Conservation (phyloP, 2,888 invertebrate species). For the Mongoloraphidia duomilia region DNA sequence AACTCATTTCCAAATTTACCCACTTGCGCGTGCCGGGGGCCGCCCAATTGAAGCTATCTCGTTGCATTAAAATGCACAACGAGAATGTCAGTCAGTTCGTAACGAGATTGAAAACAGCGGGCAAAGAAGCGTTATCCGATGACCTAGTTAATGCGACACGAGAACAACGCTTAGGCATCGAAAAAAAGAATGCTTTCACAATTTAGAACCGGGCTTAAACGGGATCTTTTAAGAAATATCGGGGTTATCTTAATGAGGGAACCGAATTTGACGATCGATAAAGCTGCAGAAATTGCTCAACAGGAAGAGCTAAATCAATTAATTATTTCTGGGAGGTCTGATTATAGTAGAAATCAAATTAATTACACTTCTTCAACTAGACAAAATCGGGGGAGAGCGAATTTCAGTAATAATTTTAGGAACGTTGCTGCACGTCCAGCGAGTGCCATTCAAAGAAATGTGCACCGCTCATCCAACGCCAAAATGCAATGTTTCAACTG, state of each 20-base stretch:
- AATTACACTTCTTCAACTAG: no score
- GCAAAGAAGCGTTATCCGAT: neutral
- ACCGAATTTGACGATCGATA: neutral
- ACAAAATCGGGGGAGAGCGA: no score
- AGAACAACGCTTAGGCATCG: neutral
- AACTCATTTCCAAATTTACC: neutral
- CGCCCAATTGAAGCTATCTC: neutral
- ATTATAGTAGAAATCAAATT: no score
- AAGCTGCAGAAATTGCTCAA: neutral
- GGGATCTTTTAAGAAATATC: neutral
- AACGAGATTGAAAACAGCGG: neutral
- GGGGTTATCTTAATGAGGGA: neutral
- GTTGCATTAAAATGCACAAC: neutral
- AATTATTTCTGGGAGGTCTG: no score
- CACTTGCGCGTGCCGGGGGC: neutral
- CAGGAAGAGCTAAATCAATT: neutral
- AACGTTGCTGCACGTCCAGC: no score
- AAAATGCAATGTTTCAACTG: no score
- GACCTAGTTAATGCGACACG: neutral
- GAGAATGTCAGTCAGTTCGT: neutral
- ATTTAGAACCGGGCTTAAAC: neutral
- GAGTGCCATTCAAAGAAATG: no score
- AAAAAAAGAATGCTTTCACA: neutral
- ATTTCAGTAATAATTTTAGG: no score
- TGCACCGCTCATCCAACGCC: no score